phyloP scores from a whole-genome alignment of 2,797 vertebrate genomes.

The Malacoctenus gilli region DNA sequence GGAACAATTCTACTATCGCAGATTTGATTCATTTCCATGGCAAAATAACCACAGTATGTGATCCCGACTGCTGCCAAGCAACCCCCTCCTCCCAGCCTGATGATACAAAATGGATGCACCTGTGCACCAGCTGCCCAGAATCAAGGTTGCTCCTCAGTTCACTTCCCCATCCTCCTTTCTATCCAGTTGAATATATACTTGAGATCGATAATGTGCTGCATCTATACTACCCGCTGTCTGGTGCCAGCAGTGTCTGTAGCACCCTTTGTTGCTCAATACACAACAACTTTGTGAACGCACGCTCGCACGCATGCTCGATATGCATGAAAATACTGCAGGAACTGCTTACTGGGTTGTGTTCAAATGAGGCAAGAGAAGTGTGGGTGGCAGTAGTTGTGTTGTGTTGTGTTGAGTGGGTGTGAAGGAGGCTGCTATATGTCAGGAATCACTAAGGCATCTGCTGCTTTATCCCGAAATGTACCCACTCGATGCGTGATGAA shows the following conservation, averaged over 20 bases:
- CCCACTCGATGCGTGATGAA: constrained; percentile 11
- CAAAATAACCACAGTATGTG: constrained; percentile 19
- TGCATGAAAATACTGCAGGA: constrained; percentile 11
- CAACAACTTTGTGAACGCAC: not conserved
- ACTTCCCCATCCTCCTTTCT: constrained; percentile 1
- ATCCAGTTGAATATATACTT: constrained; percentile 7
- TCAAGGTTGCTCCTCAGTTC: constrained; percentile 26
- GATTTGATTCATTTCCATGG: constrained; percentile 35
- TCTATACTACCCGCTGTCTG: not conserved
- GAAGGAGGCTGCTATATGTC: constrained; percentile 33
- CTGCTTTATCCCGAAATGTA: constrained; percentile 16
- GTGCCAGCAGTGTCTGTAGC: constrained; percentile 9
- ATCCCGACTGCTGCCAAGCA: constrained; percentile 29
- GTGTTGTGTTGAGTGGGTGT: constrained; percentile 48
- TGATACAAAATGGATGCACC: constrained; percentile 42
- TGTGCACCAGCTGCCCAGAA: constrained; percentile 37
- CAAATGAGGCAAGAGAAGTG: constrained; percentile 33
- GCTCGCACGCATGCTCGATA: constrained; percentile 9
- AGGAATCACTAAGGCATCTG: constrained; percentile 41
- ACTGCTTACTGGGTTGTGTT: constrained; percentile 24
- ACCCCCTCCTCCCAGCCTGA: constrained; percentile 17
- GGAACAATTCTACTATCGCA: constrained; percentile 20
- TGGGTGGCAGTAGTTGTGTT: constrained; percentile 42
- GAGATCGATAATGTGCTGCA: constrained; percentile 7
- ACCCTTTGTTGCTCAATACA: constrained; percentile 2